Base-by-base conservation (phyloP, 2,888 invertebrate genomes). In the Leptinotarsa haldemani region DNA sequence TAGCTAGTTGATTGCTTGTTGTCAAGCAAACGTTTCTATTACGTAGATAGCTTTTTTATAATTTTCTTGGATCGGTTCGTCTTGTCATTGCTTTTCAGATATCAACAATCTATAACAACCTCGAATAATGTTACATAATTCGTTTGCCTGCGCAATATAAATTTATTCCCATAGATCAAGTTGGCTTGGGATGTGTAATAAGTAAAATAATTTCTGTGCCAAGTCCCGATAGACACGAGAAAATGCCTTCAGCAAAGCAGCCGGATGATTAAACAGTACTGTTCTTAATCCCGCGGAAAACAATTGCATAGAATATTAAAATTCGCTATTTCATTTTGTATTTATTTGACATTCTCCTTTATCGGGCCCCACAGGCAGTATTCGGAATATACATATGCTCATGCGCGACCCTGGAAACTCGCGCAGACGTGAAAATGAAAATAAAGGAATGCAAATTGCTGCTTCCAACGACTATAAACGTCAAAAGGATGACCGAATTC, bases 341-440 rank as follows among this genome's bases (percentile, higher is more conserved):
- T 67, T 53, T 75, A 63, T 71, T 68, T 69, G 71, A 58, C 67
- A 68, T 83, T 83, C 86, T 85, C 87, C 87, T 86, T 86, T 84
- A 83, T 80, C 81, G 86, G 86, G 85, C 86, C 86, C 80, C 85
- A 72, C 66, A 74, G 68, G 74, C 75, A 72, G 65, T 47, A 66
- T 56, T 50, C n/a, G n/a, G 63, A 72, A 65, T 61, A 52, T 69
- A 56, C 18, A 30, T 52, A 3, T 5, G 82, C 85, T 86, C 86
- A 79, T 82, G 86, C 85, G 86, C 86, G 86, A 85, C 86, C 85
- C 85, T 86, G 84, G 82, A 76, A 78, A 80, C 82, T 80, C 80
- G 81, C 81, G 79, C 80, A 80, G 80, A 74, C 79, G 78, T 77
- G 53, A 73, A 68, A 53, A 52, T 66, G 47, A 56, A 69, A 52